Conservation (phyloP, 2,888 invertebrate genomes). For the Xestia ashworthii region DNA sequence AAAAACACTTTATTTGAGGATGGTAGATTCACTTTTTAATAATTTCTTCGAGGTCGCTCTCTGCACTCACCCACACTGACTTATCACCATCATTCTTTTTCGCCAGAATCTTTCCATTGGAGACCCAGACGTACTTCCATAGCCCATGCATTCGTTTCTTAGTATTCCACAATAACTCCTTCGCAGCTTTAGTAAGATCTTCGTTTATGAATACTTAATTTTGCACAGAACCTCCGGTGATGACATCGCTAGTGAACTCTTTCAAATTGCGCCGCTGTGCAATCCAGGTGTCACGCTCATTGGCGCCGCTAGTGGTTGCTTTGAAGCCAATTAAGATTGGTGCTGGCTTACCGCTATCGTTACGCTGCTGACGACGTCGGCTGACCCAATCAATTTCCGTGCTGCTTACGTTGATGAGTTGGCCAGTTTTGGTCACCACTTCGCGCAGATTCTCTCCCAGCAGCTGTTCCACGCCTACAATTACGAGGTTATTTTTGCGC, state of each 20-base stretch:
- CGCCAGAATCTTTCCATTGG: background rate
- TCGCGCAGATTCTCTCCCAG: background rate
- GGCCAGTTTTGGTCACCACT: background rate
- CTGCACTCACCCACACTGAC: background rate
- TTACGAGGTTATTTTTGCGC: too few species aligned
- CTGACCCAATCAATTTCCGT: background rate
- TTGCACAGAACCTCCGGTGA: background rate
- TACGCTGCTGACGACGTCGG: too few species aligned
- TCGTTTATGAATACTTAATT: background rate
- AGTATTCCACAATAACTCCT: background rate
- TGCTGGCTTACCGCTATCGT: too few species aligned
- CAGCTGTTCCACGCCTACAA: background rate
- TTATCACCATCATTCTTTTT: background rate
- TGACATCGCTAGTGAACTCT: too few species aligned
- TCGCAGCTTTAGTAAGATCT: too few species aligned
- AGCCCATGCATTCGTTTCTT: background rate
- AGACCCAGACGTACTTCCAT: background rate
- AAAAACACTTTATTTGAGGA: background rate
- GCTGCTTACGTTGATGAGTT: too few species aligned
- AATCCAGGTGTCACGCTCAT: too few species aligned
- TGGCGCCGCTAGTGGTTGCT: too few species aligned
- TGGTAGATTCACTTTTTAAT: background rate
- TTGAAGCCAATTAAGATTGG: too few species aligned
- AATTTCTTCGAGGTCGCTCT: background rate
- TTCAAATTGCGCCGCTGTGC: too few species aligned